These are phyloP conservation scores for Myotis pilosus DNA, from an alignment of 2,797 vertebrate species.

Conservation along the genomic window DNA sequence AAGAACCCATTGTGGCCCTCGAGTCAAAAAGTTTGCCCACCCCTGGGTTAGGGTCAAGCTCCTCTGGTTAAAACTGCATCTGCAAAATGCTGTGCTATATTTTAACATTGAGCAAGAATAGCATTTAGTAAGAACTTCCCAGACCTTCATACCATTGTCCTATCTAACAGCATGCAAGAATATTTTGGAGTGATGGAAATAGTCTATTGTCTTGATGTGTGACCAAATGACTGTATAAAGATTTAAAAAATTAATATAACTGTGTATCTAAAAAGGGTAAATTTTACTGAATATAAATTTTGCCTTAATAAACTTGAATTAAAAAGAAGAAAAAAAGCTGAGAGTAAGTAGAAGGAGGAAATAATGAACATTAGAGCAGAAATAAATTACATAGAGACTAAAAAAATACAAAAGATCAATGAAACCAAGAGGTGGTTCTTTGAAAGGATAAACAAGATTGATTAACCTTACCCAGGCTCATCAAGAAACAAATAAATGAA, in stretches of 20 bases:
- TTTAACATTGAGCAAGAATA: not conserved
- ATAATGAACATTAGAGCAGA: too few relatives aligned
- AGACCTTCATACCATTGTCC: not conserved
- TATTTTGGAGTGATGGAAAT: constrained; percentile 12
- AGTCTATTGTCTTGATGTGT: not conserved
- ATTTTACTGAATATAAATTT: not conserved
- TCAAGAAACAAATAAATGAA: too few relatives aligned
- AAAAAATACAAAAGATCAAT: too few relatives aligned
- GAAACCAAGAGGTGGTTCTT: too few relatives aligned
- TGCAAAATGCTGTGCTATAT: not conserved
- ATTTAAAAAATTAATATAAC: constrained; percentile 6
- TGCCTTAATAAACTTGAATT: not conserved
- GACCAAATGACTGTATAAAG: not conserved
- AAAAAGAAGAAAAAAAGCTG: too few relatives aligned
- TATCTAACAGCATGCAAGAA: not conserved
- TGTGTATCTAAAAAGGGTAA: not conserved
- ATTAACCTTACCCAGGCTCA: too few relatives aligned
- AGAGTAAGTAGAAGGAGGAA: too few relatives aligned
- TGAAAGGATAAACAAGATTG: too few relatives aligned
- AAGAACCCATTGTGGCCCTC: too few relatives aligned
- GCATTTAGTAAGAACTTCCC: not conserved
- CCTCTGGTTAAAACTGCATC: not conserved
- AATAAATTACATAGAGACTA: too few relatives aligned
- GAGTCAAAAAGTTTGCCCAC: too few relatives aligned
- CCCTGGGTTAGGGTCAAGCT: not conserved